Evolutionary conservation across 92 coral and sea anemone species (phyloP).

Genomic region (Epizoanthus illoricatus): DNA sequence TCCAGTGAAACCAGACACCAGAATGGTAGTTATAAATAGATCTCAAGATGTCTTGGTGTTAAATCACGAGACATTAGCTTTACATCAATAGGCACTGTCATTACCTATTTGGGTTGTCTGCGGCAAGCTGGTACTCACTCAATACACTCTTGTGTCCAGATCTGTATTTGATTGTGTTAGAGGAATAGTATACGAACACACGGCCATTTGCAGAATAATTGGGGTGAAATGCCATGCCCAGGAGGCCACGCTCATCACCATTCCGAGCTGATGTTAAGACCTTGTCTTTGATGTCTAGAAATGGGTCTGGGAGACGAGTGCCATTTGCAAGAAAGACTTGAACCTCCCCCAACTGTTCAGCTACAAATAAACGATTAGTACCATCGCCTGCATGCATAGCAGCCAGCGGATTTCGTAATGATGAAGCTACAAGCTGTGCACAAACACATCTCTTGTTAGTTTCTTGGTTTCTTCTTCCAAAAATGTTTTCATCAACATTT

Average conservation of each 20-base stretch:
- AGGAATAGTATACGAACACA: constrained; percentile 80
- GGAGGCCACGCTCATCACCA: constrained; percentile 89
- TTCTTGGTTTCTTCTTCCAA: constrained; percentile 49
- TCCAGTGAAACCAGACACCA: too few relatives aligned
- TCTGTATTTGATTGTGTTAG: constrained; percentile 10
- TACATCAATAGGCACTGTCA: not conserved
- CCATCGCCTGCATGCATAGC: constrained; percentile 84
- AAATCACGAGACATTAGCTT: not conserved
- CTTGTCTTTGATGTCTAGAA: constrained; percentile 69
- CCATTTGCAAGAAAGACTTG: constrained; percentile 61
- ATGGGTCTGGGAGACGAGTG: constrained; percentile 54
- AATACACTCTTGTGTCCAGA: constrained; percentile 12
- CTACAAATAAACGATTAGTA: constrained; percentile 78
- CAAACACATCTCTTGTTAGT: constrained; percentile 67
- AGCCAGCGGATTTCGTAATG: constrained; percentile 80
- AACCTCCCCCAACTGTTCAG: constrained; percentile 80
- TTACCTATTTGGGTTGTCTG: constrained; percentile 42
- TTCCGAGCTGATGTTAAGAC: constrained; percentile 58
- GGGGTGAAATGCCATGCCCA: constrained; percentile 88
- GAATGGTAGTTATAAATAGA: too few relatives aligned
- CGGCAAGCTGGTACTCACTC: constrained; percentile 52
- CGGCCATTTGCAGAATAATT: constrained; percentile 67
- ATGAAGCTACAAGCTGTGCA: constrained; percentile 69
- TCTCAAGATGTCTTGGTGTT: too few relatives aligned
- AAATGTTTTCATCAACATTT: constrained; percentile 50